phyloP scores from a whole-genome alignment of 2,888 invertebrate genomes.

The Pollenia angustigena region DNA sequence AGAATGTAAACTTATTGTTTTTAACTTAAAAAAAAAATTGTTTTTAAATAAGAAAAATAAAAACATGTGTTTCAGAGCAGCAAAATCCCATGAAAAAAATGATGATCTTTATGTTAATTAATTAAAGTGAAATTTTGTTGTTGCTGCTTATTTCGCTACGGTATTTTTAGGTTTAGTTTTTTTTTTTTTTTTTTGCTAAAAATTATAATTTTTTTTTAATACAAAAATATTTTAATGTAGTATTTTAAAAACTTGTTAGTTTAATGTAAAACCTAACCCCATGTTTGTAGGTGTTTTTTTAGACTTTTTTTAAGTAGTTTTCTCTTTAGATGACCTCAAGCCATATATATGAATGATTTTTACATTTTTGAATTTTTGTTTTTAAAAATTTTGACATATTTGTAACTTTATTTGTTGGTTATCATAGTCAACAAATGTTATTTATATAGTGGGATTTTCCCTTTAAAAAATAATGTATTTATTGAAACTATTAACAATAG shows the following conservation, averaged over 20 bases:
- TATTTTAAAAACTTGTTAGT: too few relatives aligned
- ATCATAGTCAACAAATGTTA: constrained; percentile 3
- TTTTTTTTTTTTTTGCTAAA: constrained; percentile 6
- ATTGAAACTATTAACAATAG: constrained; percentile 4
- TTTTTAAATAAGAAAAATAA: too few relatives aligned
- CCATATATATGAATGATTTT: neutral
- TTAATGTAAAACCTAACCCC: neutral
- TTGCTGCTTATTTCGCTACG: neutral
- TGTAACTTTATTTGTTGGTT: neutral
- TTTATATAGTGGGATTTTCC: constrained; percentile 24
- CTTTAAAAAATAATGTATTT: neutral
- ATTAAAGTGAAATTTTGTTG: constrained; percentile 58
- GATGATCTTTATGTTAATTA: constrained; percentile 53
- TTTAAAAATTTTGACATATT: neutral
- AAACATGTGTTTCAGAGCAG: constrained; percentile 16
- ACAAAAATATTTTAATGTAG: too few relatives aligned
- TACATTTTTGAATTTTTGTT: neutral
- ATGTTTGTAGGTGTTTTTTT: constrained; percentile 4
- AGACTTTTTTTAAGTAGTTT: constrained; percentile 18
- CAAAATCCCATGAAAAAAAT: constrained; percentile 11
- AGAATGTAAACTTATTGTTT: constrained; percentile 40
- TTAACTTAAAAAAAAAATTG: neutral
- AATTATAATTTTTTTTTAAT: neutral
- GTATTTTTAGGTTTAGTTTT: constrained; percentile 15
- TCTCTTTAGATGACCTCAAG: constrained; percentile 22